Base-by-base conservation (phyloP, 2,113 vertebrate genomes). In the Pitta sordida region DNA sequence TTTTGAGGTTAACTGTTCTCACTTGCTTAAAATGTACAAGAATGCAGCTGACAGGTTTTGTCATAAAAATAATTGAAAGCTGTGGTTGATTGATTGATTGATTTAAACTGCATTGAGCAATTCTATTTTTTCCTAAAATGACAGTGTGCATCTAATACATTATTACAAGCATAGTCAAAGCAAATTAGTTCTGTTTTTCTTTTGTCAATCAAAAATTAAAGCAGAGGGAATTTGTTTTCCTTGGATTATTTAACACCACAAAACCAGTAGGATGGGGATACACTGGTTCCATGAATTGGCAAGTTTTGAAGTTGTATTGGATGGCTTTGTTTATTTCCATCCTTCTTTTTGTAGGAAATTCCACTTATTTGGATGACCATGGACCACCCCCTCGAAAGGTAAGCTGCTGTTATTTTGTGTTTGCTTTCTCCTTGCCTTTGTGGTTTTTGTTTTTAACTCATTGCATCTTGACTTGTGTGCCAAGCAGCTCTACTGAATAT, bases 351-450 rank as follows among this genome's bases (percentile, higher is more conserved):
- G 27, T 96, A 98, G 99, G 99, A 97, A 98, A 99, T 97, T 99
- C 99, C 88, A 99, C 99, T 95, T 99, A 98, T 49, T 95, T 98
- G 97, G 99, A 99, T 97, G 99, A 99, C 94, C 99, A 99, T 11
- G 98, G 98, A 62, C 98, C 98, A 70, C 98, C 97, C 52, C 97
- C 97, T 87, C 98, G 98, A 63, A 99, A 98, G 98, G 99, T 99
- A 96, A 98, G 98, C 17, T 80, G 34, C 53, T 85, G 22, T 44
- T 63, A 59, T 44, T 41, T 88, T 84, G 4, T 8, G 1, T 69
- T 65, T 79, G 18, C 17, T 60, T 46, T 77, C 39, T 63, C 52
- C 34, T 53, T 80, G 9, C 9, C 23, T 37, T 39, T 75, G 46
- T 51, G 7, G 1, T 9, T 69, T 64, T 63, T 30, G 1, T 64